phyloP scores from a whole-genome alignment of 2,113 vertebrate genomes.

The Channa maculata region DNA sequence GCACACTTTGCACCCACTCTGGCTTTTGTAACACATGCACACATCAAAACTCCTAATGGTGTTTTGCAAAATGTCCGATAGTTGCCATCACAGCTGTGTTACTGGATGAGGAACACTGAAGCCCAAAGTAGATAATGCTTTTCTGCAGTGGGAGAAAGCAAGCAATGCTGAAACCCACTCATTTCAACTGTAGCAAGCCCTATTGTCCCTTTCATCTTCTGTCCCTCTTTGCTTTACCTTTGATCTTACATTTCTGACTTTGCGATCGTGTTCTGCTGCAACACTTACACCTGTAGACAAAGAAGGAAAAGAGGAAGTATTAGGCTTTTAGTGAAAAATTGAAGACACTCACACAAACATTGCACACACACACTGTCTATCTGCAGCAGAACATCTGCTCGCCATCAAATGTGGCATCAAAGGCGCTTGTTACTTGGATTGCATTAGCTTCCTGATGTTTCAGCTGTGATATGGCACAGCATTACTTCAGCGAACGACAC shows the following conservation, averaged over 20 bases:
- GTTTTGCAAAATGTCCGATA: conserved; percentile 29
- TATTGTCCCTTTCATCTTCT: conserved; percentile 68
- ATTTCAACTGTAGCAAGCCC: conserved; percentile 28
- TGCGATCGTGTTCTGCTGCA: conserved; percentile 14
- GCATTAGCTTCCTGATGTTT: conserved; percentile 66
- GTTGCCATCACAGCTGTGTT: conserved; percentile 19
- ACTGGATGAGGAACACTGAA: conserved; percentile 23
- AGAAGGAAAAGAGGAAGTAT: conserved; percentile 40
- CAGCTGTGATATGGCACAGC: conserved; percentile 57
- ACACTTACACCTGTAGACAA: conserved; percentile 65
- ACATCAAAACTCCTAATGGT: conserved; percentile 27
- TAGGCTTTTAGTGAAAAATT: conserved; percentile 55
- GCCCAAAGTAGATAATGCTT: conserved; percentile 37
- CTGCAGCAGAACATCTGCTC: conserved; percentile 66
- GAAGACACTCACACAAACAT: background rate
- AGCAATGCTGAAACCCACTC: conserved; percentile 36
- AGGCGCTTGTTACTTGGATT: conserved; percentile 63
- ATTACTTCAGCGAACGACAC: conserved; percentile 54
- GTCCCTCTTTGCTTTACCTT: conserved; percentile 58
- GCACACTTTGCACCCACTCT: conserved; percentile 13
- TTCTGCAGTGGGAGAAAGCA: conserved; percentile 26
- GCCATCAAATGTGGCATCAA: conserved; percentile 68
- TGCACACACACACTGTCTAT: conserved; percentile 27
- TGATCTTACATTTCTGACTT: conserved; percentile 68
- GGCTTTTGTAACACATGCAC: conserved; percentile 20